Base-by-base conservation (phyloP, 2,797 vertebrate species). In the Peromyscus eremicus region DNA sequence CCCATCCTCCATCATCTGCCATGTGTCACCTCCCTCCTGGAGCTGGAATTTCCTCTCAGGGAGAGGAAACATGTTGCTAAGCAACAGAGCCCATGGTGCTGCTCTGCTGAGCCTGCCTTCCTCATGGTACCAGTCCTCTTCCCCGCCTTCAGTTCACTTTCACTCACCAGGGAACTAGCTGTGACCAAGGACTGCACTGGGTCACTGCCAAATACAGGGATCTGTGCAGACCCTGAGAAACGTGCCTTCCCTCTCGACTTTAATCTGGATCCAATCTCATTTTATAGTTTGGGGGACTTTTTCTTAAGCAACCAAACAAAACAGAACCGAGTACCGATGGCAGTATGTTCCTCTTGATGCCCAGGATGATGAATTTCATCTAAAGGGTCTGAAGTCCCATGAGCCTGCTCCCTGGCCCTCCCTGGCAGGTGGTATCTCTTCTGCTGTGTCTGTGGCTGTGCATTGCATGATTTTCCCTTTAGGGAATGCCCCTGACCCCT, bases 41-140 rank as follows among this genome's bases (percentile, higher is more conserved):
- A 87, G 92, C 32, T 34, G 0, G 5, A 4, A 6, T 43, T 89
- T 80, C 52, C 66, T 62, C 29, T 60, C 40, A 21, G 13, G 76
- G 77, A 80, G 92, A 85, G 21, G 71, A 68, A 81, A 92, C 93
- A 6, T 5, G 96, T 96, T 98, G 97, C 97, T 97, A 96, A 96
- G 97, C 94, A 98, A 94, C 95, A 55, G 84, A 64, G 68, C 43
- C 25, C 0, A 10, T 62, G 12, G 29, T 40, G 75, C 29, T 64
- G 49, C 52, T 29, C 90, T 95, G 52, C 27, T 43, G 77, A 73
- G 66, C 29, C 94, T 89, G 93, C 77, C 60, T 70, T 66, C 84
- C 71, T 93, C 43, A 0, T 8, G 25, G 57, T 91, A 64, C 92
- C 96, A 80, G 49, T 57, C 57, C 91, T 76, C 88, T 19, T 75